Evolutionary conservation across 37 sponge, comb jelly and placozoan species (phyloP).

Genomic region (Halisarca cf. caerulea): DNA sequence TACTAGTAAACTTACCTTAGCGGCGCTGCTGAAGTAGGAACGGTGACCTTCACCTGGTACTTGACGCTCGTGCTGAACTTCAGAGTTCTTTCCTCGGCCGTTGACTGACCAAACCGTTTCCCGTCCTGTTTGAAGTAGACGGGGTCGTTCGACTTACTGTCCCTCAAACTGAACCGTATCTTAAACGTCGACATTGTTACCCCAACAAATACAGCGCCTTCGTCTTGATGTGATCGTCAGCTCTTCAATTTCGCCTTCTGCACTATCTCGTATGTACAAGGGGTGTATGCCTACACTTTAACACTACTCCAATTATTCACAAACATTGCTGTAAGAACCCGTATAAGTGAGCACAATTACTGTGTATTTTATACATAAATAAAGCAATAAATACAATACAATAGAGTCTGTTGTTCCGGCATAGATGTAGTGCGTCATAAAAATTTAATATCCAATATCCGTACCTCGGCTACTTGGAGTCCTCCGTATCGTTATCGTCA

Average conservation of each 20-base stretch:
- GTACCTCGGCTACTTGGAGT: no score
- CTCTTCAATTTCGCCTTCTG: background rate
- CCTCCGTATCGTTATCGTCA: background rate
- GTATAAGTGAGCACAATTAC: background rate
- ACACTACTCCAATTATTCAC: no score
- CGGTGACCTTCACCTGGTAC: constrained; percentile 61
- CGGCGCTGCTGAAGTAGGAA: constrained; percentile 32
- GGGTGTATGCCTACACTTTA: no score
- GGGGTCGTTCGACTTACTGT: constrained; percentile 34
- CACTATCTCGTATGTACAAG: no score
- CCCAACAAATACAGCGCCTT: background rate
- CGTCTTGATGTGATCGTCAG: background rate
- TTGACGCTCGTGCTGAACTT: constrained; percentile 66
- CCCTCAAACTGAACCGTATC: background rate
- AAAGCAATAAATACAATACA: background rate
- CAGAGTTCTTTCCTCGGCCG: constrained; percentile 40
- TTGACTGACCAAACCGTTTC: constrained; percentile 39
- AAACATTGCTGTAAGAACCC: no score
- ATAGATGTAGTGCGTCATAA: no score
- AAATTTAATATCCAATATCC: no score
- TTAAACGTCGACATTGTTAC: background rate
- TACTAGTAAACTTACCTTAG: constrained; percentile 44
- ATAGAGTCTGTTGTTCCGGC: no score
- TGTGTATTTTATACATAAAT: background rate
- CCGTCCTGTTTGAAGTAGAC: constrained; percentile 80